Evolutionary conservation across 2,888 invertebrate species (phyloP).

Genomic region (Mythimna impura): DNA sequence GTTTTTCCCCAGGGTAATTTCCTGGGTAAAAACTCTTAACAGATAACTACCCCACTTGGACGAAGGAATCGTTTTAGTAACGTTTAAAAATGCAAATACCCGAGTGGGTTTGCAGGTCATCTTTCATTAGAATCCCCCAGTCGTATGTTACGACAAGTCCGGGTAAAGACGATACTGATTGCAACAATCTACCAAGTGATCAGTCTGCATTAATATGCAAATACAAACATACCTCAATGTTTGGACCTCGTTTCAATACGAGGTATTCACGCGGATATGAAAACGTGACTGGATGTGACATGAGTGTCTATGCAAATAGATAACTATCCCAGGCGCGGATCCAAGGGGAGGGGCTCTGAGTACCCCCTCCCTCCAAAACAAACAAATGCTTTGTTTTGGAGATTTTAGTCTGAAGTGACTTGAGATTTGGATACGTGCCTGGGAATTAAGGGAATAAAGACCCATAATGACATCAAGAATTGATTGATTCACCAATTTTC

Average conservation of each 20-base stretch:
- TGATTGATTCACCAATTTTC: neutral
- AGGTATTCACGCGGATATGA: constrained; percentile 1
- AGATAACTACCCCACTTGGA: constrained; percentile 5
- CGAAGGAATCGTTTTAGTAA: constrained; percentile 19
- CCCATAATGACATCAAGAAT: neutral
- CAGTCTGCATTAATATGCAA: neutral
- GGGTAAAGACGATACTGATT: constrained; percentile 25
- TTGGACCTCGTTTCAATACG: neutral
- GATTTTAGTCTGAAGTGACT: constrained; percentile 3
- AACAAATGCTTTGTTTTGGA: constrained; percentile 26
- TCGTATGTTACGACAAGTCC: constrained; percentile 4
- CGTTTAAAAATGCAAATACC: constrained; percentile 20
- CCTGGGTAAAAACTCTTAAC: constrained; percentile 3
- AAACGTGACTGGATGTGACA: constrained; percentile 12
- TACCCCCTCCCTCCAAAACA: constrained; percentile 28
- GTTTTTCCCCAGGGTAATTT: neutral
- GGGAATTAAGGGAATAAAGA: too few species aligned
- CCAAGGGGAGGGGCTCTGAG: constrained; percentile 16
- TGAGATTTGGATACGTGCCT: constrained; percentile 43
- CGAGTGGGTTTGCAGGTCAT: constrained; percentile 4
- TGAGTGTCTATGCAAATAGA: constrained; percentile 25
- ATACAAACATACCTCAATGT: neutral
- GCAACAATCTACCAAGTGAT: neutral
- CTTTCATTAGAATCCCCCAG: neutral
- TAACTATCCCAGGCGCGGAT: constrained; percentile 40